Evolutionary conservation across 2,888 invertebrate genomes (phyloP).

Genomic region (Dicranocentrus wangi): DNA sequence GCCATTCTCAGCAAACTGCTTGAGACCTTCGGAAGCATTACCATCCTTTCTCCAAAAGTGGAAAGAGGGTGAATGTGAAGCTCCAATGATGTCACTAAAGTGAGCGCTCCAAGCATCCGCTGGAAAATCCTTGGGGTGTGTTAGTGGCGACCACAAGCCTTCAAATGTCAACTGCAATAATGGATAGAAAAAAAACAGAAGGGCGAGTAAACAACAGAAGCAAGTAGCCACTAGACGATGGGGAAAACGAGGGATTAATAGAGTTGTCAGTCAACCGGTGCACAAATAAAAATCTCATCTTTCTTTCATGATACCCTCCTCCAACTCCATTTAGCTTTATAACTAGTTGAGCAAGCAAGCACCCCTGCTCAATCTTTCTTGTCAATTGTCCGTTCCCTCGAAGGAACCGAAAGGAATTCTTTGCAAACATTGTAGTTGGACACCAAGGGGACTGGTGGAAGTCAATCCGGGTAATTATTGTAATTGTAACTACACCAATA

Average conservation of each 20-base stretch:
- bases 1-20: constrained; percentile 79
- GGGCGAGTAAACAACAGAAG: background rate
- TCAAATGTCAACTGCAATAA: constrained; percentile 76
- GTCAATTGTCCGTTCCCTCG: too few relatives aligned
- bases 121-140: constrained; percentile 80
- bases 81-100: constrained; percentile 80
- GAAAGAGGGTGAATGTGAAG: constrained; percentile 78
- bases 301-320: background rate
- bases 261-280: constrained; percentile 19
- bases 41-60: constrained; percentile 79
- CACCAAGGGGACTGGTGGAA: too few relatives aligned
- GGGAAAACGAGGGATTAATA: constrained; percentile 1
- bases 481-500: too few relatives aligned
- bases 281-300: constrained; percentile 6
- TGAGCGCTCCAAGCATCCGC: constrained; percentile 77
- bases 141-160: constrained; percentile 79
- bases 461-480: too few relatives aligned
- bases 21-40: constrained; percentile 78
- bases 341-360: too few relatives aligned
- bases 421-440: too few relatives aligned
- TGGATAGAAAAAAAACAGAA: background rate
- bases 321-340: too few relatives aligned
- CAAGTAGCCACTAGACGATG: background rate
- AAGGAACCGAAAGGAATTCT: too few relatives aligned
- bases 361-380: too few relatives aligned